Conservation (phyloP, 2,113 vertebrate species). For the Cavia porcellus region DNA sequence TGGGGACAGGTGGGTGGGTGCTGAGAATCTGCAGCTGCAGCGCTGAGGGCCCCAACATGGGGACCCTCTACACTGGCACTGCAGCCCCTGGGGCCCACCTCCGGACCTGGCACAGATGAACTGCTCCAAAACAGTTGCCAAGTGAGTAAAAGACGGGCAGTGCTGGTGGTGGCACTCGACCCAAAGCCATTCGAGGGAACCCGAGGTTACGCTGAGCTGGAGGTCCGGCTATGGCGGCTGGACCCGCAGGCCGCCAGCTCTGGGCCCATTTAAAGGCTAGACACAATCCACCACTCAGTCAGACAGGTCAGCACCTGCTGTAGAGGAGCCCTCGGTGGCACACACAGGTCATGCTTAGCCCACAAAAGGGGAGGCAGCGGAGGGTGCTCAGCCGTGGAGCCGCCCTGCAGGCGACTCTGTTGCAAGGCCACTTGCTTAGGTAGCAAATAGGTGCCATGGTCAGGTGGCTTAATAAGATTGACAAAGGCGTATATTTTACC, state of each 20-base stretch:
- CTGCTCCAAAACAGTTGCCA: not conserved
- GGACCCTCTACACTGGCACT: not conserved
- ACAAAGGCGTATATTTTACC: not conserved
- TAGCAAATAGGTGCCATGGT: not conserved
- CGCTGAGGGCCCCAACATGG: not conserved
- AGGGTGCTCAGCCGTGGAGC: not conserved
- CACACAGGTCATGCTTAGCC: not conserved
- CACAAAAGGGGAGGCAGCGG: not conserved
- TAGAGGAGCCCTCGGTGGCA: not conserved
- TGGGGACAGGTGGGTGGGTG: not conserved
- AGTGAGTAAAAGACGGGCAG: not conserved
- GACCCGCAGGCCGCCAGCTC: not conserved
- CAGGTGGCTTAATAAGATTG: not conserved
- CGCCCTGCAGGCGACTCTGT: not conserved
- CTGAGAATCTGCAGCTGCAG: fast-evolving
- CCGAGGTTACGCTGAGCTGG: fast-evolving
- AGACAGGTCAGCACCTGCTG: not conserved
- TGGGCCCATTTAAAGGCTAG: not conserved
- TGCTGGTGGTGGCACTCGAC: not conserved
- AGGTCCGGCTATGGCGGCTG: not conserved
- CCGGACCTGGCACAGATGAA: not conserved
- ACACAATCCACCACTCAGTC: not conserved
- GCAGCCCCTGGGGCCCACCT: not conserved
- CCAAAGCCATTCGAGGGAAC: not conserved
- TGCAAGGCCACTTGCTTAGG: not conserved